Percentiles rank a stretch among this genome's conserved stretches.
Evolutionary conservation across 2,113 vertebrate species (phyloP).

Genomic region (Poeciliopsis prolifica): DNA sequence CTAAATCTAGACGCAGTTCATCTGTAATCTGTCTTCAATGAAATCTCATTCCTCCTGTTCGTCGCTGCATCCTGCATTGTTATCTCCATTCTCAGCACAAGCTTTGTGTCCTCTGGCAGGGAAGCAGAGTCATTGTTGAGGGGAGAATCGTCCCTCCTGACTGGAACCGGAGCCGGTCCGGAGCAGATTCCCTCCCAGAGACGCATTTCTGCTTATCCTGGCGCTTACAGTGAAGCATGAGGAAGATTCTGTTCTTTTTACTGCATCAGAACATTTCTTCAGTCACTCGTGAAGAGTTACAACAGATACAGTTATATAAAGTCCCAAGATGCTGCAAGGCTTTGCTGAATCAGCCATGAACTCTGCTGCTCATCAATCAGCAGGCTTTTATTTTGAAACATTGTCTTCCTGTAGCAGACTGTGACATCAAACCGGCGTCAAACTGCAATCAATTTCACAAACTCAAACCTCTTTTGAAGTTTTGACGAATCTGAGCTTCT

Average conservation of each 20-base stretch:
- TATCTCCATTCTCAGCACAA: conserved; percentile 63
- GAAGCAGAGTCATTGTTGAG: conserved; percentile 74
- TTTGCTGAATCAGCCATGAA: conserved; percentile 25
- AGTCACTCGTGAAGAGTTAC: conserved; percentile 31
- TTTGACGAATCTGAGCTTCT: neutral
- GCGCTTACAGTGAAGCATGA: conserved; percentile 63
- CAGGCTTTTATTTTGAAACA: conserved; percentile 43
- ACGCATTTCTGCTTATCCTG: conserved; percentile 66
- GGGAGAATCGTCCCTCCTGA: conserved; percentile 50
- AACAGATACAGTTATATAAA: conserved; percentile 34
- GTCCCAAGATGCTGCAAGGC: conserved; percentile 41
- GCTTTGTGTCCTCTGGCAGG: conserved; percentile 67
- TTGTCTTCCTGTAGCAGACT: neutral
- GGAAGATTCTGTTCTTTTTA: conserved; percentile 48
- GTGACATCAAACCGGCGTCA: conserved; percentile 34
- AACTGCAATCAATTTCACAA: neutral
- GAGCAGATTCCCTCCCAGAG: conserved; percentile 63
- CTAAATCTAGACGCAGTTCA: conserved; percentile 28
- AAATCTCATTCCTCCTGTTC: conserved; percentile 23
- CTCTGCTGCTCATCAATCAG: conserved; percentile 48
- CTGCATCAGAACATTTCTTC: conserved; percentile 45
- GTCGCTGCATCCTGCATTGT: conserved; percentile 52
- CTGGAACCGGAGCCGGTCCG: conserved; percentile 60
- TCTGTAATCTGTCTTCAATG: conserved; percentile 55
- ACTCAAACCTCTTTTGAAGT: neutral